Evolutionary conservation across 2,113 vertebrate genomes (phyloP).

Genomic region (Eudyptes chrysolophus): DNA sequence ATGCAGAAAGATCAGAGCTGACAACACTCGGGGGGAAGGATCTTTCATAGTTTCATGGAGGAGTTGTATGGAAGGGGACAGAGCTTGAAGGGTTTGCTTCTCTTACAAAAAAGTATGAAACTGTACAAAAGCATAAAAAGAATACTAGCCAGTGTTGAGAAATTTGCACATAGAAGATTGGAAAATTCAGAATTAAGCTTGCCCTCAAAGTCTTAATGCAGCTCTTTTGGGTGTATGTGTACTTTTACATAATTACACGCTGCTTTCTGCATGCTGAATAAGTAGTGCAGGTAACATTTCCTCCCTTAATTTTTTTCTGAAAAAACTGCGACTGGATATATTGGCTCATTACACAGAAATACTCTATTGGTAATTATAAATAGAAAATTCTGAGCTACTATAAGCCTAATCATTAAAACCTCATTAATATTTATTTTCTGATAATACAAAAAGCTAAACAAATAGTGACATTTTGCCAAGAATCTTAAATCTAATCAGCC

Average conservation of each 20-base stretch:
- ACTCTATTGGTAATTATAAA: not conserved
- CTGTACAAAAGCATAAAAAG: not conserved
- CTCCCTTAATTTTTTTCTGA: not conserved
- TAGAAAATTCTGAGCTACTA: not conserved
- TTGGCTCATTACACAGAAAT: not conserved
- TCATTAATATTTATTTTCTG: not conserved
- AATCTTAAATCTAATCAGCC: not conserved
- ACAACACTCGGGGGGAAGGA: not conserved
- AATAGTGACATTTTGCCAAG: not conserved
- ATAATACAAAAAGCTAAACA: not conserved
- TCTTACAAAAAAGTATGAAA: not conserved
- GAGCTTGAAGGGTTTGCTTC: not conserved
- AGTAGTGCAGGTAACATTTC: not conserved
- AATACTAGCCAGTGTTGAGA: not conserved
- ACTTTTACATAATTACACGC: not conserved
- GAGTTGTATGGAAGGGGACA: not conserved
- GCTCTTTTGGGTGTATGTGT: not conserved
- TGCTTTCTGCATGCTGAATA: not conserved
- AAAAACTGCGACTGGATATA: not conserved
- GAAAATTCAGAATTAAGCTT: not conserved
- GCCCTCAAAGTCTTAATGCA: not conserved
- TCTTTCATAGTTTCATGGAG: not conserved
- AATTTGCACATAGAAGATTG: not conserved
- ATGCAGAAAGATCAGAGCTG: not conserved
- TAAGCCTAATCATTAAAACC: not conserved